Percentiles rank a stretch among this genome's conserved stretches.
phyloP scores from a whole-genome alignment of 2,113 vertebrate species.

The Pholis gunnellus region DNA sequence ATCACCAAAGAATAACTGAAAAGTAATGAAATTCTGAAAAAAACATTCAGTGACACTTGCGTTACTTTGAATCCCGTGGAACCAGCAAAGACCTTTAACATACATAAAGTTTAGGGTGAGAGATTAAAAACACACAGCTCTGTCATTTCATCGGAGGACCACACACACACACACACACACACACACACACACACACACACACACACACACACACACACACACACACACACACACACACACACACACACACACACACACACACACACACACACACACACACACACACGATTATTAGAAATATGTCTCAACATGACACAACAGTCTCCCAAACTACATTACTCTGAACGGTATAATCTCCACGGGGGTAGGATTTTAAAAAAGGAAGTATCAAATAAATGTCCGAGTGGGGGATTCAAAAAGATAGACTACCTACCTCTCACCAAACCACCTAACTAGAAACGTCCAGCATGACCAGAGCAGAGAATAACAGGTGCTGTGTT shows the following conservation, averaged over 20 bases:
- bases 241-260: too few species aligned
- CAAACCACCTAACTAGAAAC: neutral
- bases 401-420: neutral
- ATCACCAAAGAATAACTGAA: neutral
- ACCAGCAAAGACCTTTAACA: neutral
- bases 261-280: too few species aligned
- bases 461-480: neutral
- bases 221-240: neutral
- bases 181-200: too few species aligned
- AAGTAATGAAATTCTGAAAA: neutral
- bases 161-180: too few species aligned
- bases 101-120: neutral
- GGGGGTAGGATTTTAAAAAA: neutral
- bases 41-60: neutral
- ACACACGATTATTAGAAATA: neutral
- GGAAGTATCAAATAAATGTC: neutral
- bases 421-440: neutral
- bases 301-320: neutral
- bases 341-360: neutral
- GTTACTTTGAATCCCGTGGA: neutral
- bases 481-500: constrained; percentile 16
- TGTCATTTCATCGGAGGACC: too few species aligned
- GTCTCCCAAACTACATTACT: neutral
- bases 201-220: neutral
- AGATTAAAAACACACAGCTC: neutral